Percentiles rank a stretch among this genome's conserved stretches.
Evolutionary conservation across 2,888 invertebrate species (phyloP).

Genomic region (Ecliptopera silaceata): DNA sequence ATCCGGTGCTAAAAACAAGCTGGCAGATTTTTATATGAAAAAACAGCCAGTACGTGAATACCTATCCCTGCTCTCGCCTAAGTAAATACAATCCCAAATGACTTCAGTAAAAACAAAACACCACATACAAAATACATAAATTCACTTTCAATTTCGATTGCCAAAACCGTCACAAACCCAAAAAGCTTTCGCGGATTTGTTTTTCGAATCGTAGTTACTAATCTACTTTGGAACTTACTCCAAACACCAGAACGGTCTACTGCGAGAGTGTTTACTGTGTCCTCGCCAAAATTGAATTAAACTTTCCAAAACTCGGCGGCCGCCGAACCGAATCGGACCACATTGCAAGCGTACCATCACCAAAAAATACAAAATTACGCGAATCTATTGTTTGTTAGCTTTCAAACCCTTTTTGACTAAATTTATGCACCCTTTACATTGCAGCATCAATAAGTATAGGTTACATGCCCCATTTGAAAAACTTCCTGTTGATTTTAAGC

Average conservation of each 20-base stretch:
- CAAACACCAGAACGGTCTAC: conserved; percentile 51
- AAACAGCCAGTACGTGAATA: no score
- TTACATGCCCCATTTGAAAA: conserved; percentile 81
- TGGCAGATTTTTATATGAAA: no score
- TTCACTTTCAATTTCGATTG: conserved; percentile 31
- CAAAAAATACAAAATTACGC: conserved; percentile 55
- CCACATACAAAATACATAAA: conserved; percentile 6
- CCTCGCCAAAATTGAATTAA: conserved; percentile 61
- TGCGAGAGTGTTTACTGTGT: conserved; percentile 56
- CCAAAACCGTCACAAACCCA: conserved; percentile 28
- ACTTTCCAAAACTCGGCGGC: conserved; percentile 54
- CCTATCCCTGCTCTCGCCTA: no score
- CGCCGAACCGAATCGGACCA: conserved; percentile 17
- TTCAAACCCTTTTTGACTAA: conserved; percentile 71
- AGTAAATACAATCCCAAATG: no score
- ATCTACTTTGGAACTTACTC: conserved; percentile 59
- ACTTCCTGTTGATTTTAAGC: conserved; percentile 82
- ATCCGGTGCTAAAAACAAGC: no score
- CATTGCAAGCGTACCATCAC: conserved; percentile 52
- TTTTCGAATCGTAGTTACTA: conserved; percentile 50
- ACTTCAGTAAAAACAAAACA: neutral
- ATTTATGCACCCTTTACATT: conserved; percentile 76
- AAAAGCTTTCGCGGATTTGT: conserved; percentile 39
- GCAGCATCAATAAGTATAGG: conserved; percentile 80
- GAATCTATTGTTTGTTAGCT: conserved; percentile 58